A percentile compares a stretch with the other conserved stretches of the same genome.
Evolutionary conservation across 2,797 vertebrate genomes (phyloP).

Genomic region (Siniperca obscura): DNA sequence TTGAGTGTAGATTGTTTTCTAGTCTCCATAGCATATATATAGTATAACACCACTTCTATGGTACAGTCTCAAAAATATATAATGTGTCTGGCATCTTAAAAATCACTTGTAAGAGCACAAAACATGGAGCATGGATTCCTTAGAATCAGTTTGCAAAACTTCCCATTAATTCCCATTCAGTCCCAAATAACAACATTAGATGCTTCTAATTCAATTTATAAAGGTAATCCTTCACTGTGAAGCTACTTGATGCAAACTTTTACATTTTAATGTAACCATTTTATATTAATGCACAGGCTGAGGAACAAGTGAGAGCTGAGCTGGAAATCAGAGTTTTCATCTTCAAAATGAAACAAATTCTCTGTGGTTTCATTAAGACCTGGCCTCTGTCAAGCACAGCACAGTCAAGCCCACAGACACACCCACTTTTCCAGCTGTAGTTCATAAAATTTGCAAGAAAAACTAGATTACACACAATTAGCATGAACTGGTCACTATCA

Average conservation of each 20-base stretch:
- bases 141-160: neutral
- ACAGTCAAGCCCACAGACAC: conserved; percentile 15
- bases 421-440: conserved; percentile 20
- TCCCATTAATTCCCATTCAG: neutral
- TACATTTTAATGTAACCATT: neutral
- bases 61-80: neutral
- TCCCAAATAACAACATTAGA: neutral
- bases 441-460: conserved; percentile 8
- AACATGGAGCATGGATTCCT: conserved; percentile 3
- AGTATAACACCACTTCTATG: neutral
- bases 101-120: conserved; percentile 1
- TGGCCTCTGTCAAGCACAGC: conserved; percentile 22
- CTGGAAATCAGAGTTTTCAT: conserved; percentile 12
- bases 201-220: neutral
- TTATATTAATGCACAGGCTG: neutral
- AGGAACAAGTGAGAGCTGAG: neutral
- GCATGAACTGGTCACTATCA: neutral
- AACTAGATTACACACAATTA: conserved; percentile 23
- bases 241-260: conserved; percentile 5
- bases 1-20: conserved; percentile 8
- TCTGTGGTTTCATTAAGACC: conserved; percentile 22
- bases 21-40: neutral
- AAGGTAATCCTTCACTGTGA: neutral
- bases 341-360: conserved; percentile 22
- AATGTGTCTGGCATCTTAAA: neutral